Evolutionary conservation across 2,797 vertebrate species (phyloP), one percentile per base, ranked within the genome.

Genomic region (Propithecus deckenii): DNA sequence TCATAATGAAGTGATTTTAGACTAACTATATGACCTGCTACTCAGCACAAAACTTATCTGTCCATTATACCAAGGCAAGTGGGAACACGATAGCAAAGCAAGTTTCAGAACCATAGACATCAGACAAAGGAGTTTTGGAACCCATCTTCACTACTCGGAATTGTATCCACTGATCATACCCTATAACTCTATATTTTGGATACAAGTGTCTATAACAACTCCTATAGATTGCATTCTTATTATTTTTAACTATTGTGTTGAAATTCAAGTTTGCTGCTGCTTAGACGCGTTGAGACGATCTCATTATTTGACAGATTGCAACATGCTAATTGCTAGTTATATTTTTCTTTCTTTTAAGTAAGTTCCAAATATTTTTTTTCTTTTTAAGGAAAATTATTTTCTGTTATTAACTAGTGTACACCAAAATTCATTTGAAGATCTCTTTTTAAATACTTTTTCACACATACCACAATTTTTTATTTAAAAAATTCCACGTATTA

Each of bases 71-170:
- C 81, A 55, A 94, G 95, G 89, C 95, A 97, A 97, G 97, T 95
- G 7, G 0, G 0, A 97, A 97, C 96, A 46, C 87, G 94, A 90
- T 38, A 71, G 12, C 55, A 28, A 80, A 92, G 25, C 43, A 88
- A 65, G 94, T 92, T 95, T 80, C 86, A 95, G 97, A 98, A 95
- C 86, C 67, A 65, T 13, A 95, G 50, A 80, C 90, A 86, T 81
- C 96, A 79, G 98, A 98, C 96, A 98, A 98, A 98, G 97, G 83
- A 97, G 28, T 74, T 96, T 95, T 88, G 90, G 90, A 97, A 93
- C 97, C 98, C 84, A 94, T 94, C 92, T 96, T 97, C 48, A 41
- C 97, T 98, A 95, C 96, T 98, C 85, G 97, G 96, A 98, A n/a
- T 94, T 97, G 32, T 95, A 91, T 95, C 93, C 95, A 97, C 65